Percentiles rank a stretch among this genome's conserved stretches.
phyloP scores from a whole-genome alignment of 2,888 invertebrate species.

The Arrhopalites spinosus region DNA sequence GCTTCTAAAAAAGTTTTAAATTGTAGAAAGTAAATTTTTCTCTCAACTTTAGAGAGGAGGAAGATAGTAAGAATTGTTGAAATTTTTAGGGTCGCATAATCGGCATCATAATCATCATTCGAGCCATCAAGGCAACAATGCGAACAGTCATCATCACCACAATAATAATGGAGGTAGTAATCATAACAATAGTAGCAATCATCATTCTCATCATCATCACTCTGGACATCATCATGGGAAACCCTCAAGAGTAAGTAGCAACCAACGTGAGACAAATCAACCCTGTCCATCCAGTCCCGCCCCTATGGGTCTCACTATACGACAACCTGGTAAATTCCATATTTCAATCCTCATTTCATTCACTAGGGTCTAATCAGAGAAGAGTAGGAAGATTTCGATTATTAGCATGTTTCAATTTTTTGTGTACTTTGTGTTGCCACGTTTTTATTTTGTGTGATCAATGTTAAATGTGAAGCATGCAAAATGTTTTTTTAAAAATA shows the following conservation, averaged over 20 bases:
- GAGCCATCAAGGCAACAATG: constrained; percentile 27
- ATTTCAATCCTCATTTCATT: background rate
- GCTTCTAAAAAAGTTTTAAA: background rate
- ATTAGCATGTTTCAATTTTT: no score
- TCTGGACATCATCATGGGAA: constrained; percentile 46
- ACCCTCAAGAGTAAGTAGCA: constrained; percentile 45
- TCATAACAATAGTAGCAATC: constrained; percentile 40
- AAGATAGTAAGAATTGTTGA: constrained; percentile 31
- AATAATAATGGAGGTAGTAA: constrained; percentile 42
- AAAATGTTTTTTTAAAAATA: no score
- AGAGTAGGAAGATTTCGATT: no score
- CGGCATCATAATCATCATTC: constrained; percentile 38
- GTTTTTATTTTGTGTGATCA: no score
- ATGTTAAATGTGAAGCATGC: no score
- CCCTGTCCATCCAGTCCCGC: constrained; percentile 52
- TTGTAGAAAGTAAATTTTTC: background rate
- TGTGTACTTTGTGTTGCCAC: no score
- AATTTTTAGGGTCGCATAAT: constrained; percentile 35
- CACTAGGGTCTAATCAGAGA: background rate
- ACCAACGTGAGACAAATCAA: constrained; percentile 50
- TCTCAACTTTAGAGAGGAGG: no score
- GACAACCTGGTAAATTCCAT: constrained; percentile 46
- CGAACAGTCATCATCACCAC: constrained; percentile 26
- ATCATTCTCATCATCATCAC: constrained; percentile 30
- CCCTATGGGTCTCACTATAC: constrained; percentile 53